These are phyloP conservation scores for Echinometra lucunter DNA, from an alignment of 53 echinoderm and acorn worm genomes.

Conservation along the genomic window DNA sequence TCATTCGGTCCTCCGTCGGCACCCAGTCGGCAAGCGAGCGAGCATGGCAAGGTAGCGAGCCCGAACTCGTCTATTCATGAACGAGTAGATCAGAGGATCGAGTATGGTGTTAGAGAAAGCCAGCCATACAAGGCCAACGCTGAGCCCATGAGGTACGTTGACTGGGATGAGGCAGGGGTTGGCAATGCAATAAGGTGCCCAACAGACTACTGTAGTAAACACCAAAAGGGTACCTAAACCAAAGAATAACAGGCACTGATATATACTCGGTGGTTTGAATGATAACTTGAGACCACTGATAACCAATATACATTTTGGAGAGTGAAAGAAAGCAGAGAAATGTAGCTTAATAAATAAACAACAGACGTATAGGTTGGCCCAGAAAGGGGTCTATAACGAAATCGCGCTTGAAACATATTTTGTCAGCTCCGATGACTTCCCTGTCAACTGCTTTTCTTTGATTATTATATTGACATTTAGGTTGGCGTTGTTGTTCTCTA, in stretches of 20 bases:
- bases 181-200: slow-evolving; percentile 44
- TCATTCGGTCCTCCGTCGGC: neutral
- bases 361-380: too few species aligned
- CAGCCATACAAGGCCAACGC: neutral
- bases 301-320: too few species aligned
- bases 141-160: neutral
- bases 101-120: slow-evolving; percentile 8
- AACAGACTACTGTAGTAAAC: slow-evolving; percentile 53
- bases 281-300: too few species aligned
- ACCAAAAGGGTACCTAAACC: slow-evolving; percentile 39
- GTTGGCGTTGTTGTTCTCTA: too few species aligned
- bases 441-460: too few species aligned
- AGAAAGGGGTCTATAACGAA: too few species aligned
- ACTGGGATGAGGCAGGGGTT: slow-evolving; percentile 21
- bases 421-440: too few species aligned
- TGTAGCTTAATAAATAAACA: too few species aligned
- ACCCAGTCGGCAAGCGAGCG: neutral
- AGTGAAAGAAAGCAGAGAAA: too few species aligned
- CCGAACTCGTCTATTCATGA: slow-evolving; percentile 57
- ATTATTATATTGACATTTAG: too few species aligned
- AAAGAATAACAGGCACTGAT: neutral
- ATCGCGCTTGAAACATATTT: too few species aligned
- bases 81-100: slow-evolving; percentile 58
- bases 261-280: neutral
- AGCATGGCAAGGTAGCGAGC: slow-evolving; percentile 25